phyloP scores from a whole-genome alignment of 2,888 invertebrate genomes.

The Drymonia ruficornis region DNA sequence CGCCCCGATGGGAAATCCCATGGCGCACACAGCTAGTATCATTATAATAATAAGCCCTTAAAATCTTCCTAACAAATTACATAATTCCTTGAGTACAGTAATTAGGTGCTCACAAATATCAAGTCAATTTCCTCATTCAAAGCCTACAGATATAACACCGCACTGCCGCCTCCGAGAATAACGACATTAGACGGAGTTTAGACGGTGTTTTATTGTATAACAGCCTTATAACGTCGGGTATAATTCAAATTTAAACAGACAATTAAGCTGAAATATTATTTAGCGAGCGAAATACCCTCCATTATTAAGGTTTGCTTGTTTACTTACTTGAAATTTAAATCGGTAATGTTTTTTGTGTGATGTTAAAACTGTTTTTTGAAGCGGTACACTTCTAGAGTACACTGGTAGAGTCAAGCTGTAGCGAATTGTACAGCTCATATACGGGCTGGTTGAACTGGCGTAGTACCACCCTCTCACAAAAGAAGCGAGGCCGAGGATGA shows the following conservation, averaged over 20 bases:
- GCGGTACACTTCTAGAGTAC: neutral
- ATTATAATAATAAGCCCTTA: too few species aligned
- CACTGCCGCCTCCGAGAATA: constrained; percentile 23
- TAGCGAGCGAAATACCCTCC: constrained; percentile 30
- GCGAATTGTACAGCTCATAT: too few species aligned
- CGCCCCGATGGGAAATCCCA: too few species aligned
- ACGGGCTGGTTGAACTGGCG: too few species aligned
- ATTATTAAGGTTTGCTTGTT: constrained; percentile 36
- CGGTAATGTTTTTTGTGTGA: constrained; percentile 14
- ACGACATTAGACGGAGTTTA: constrained; percentile 47
- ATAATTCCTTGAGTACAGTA: too few species aligned
- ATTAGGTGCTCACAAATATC: too few species aligned
- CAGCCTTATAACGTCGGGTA: constrained; percentile 40
- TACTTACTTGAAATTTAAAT: constrained; percentile 17
- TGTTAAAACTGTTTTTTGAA: too few species aligned
- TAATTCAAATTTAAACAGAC: constrained; percentile 53
- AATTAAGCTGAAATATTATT: constrained; percentile 52
- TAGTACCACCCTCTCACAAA: too few species aligned
- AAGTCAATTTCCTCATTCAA: constrained; percentile 1
- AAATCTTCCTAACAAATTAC: too few species aligned
- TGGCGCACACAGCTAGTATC: too few species aligned
- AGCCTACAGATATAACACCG: constrained; percentile 22
- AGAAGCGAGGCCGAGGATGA: too few species aligned
- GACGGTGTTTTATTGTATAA: constrained; percentile 45
- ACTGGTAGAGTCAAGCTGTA: too few species aligned